phyloP scores from a whole-genome alignment of 1,140 invertebrate genomes.

The Oncopeltus fasciatus region DNA sequence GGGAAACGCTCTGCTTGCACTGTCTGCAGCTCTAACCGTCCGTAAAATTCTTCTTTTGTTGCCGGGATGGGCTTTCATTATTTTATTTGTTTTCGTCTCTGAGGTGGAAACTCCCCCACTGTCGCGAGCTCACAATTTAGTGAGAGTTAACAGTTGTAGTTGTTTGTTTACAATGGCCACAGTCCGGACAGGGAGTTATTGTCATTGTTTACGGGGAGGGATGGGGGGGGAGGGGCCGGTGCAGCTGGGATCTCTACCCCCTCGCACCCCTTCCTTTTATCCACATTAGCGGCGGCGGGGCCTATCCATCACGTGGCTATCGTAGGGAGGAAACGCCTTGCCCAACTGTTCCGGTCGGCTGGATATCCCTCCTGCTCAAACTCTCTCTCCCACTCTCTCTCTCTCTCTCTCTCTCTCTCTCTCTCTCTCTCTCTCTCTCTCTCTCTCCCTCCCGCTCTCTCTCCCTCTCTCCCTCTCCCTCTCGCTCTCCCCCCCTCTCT shows the following conservation, averaged over 20 bases:
- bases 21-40: neutral
- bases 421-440: no score
- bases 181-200: neutral
- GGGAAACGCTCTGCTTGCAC: no score
- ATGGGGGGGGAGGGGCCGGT: no score
- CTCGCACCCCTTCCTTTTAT: neutral
- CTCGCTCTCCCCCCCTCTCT: no score
- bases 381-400: neutral
- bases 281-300: neutral
- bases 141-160: neutral
- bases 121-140: no score
- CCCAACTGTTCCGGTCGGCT: neutral
- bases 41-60: neutral
- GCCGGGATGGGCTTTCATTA: neutral
- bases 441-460: no score
- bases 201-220: neutral
- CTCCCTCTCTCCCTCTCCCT: no score
- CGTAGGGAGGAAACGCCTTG: neutral
- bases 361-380: neutral
- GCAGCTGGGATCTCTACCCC: no score
- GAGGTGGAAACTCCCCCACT: neutral
- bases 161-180: neutral
- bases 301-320: neutral
- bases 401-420: no score
- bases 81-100: neutral